A percentile compares a stretch with the other conserved stretches of the same genome.
These are phyloP conservation scores for Ictalurus furcatus DNA, from an alignment of 2,113 vertebrate species.

Conservation along the genomic window DNA sequence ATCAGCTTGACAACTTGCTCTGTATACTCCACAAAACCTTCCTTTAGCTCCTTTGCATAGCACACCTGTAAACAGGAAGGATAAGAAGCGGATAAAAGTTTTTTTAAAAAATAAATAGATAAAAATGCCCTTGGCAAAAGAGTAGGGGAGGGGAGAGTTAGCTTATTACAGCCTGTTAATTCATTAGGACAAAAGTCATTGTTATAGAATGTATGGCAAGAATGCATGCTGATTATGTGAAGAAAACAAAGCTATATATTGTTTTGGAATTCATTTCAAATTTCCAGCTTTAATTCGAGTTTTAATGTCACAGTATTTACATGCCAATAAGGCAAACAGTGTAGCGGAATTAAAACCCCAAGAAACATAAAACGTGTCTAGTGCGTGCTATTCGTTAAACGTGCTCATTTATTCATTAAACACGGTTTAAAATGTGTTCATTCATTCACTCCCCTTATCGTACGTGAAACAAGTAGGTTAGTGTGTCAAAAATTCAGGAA, in stretches of 20 bases:
- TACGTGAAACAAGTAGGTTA: no score
- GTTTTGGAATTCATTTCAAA: background rate
- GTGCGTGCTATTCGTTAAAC: background rate
- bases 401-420: background rate
- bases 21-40: conserved; percentile 96
- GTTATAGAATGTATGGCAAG: background rate
- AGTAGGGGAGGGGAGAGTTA: background rate
- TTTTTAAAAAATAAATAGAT: background rate
- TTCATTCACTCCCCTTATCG: no score
- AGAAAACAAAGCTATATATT: background rate
- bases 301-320: no score
- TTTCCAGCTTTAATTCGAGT: background rate
- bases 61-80: conserved; percentile 82
- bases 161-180: background rate
- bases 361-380: no score
- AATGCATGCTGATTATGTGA: background rate
- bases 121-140: background rate
- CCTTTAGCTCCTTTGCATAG: conserved; percentile 97
- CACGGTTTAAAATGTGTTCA: no score
- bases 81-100: background rate
- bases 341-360: no score
- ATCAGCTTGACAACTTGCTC: conserved; percentile 99
- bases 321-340: no score
- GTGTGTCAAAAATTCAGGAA: no score
- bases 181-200: background rate